These are phyloP conservation scores for Cacajao melanocephalus DNA, from an alignment of 2,797 vertebrate genomes.

Conservation along the genomic window DNA sequence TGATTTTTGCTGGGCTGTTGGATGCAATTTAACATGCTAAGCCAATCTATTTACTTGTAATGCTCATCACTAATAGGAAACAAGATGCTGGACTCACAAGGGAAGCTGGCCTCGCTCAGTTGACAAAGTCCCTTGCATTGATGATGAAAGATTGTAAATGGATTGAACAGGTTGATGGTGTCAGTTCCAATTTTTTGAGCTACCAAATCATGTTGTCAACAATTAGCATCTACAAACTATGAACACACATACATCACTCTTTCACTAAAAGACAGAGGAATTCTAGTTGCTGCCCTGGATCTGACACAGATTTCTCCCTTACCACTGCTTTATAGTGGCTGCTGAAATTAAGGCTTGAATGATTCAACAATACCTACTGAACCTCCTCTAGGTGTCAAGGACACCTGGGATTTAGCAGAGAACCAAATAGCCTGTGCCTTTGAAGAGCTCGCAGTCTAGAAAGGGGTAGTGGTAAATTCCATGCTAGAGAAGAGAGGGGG, in stretches of 20 bases:
- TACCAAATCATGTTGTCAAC: conserved; percentile 82
- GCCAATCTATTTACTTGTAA: conserved; percentile 78
- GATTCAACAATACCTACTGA: not conserved
- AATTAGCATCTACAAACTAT: conserved; percentile 83
- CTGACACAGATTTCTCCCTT: conserved; percentile 60
- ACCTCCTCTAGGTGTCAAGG: not conserved
- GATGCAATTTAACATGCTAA: conserved; percentile 51
- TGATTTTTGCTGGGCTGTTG: conserved; percentile 56
- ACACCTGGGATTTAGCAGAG: not conserved
- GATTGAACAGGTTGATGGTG: conserved; percentile 84
- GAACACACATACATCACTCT: conserved; percentile 76
- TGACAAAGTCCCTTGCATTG: conserved; percentile 78
- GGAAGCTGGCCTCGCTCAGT: conserved; percentile 74
- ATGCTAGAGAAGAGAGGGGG: not conserved
- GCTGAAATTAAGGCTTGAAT: conserved; percentile 32
- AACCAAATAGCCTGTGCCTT: not conserved
- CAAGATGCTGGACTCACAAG: conserved; percentile 79
- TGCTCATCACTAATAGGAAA: conserved; percentile 79
- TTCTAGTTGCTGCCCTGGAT: conserved; percentile 65
- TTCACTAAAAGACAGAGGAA: conserved; percentile 61
- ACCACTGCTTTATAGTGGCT: not conserved
- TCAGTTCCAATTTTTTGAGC: conserved; percentile 85
- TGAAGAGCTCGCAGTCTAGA: not conserved
- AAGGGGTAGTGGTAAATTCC: not conserved
- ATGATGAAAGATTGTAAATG: conserved; percentile 82